Base-by-base conservation (phyloP, 2,113 vertebrate genomes). In the Varanus komodoensis region DNA sequence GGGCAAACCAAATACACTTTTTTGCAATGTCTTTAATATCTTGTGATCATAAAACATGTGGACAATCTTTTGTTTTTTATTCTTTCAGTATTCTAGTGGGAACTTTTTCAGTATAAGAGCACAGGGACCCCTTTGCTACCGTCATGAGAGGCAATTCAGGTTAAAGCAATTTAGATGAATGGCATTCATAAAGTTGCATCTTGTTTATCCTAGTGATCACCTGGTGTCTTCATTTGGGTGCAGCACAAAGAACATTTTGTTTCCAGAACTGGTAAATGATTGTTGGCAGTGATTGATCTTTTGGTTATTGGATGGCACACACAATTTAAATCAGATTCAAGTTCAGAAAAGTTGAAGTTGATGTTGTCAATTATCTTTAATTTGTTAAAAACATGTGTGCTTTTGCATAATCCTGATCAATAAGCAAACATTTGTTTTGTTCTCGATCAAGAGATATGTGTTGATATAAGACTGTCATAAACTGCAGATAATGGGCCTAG, bases 381-480 rank as follows among this genome's bases (percentile, higher is more conserved):
- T n/a, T n/a, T n/a, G n/a, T n/a, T n/a, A n/a, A n/a, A n/a, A n/a
- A 3, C 8, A 6, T 19, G 2, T 3, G 0, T 4, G 4, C 92
- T 52, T 82, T 93, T 82, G 2, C 80, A 71, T 54, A 92, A 92
- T 89, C 85, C 87, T 91, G 86, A 94, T n/a, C 91, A 90, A 95
- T 82, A 86, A 89, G 88, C 0, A 2, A 87, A 86, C 89, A 85
- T 94, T 96, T 93, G 84, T 84, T 92, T 68, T 93, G 86, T n/a
- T 92, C 77, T 82, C 88, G 88, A 87, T 82, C 77, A 27, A 48
- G 69, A 82, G 69, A 78, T 78, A 69, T 75, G 38, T 90, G 79
- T 93, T 96, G 95, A 96, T 93, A 92, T 93, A 88, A 94, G 54
- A 64, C 87, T 95, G 93, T n/a, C 87, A 96, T 95, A 95, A 95